phyloP scores from a whole-genome alignment of 53 echinoderm and acorn worm species.

The Luidia sarsii region DNA sequence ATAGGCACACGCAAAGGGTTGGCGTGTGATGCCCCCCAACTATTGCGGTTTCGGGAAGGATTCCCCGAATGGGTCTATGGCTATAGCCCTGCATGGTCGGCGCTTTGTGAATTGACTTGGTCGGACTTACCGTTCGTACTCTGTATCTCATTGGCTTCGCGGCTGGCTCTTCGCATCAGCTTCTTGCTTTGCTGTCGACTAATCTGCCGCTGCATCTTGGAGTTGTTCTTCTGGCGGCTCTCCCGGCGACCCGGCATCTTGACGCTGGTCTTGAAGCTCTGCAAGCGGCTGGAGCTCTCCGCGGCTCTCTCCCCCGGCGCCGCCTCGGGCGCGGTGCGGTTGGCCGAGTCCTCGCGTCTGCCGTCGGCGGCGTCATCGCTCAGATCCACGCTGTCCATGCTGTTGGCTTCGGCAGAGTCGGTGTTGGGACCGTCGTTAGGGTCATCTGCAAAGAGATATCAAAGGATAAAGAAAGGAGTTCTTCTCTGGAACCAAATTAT shows the following conservation, averaged over 20 bases:
- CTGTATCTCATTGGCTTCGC: conserved; percentile 2
- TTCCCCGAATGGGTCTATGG: no score
- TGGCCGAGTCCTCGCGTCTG: no score
- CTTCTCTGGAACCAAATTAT: no score
- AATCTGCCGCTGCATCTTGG: not conserved
- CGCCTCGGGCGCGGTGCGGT: not conserved
- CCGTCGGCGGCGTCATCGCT: not conserved
- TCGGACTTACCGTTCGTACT: conserved; percentile 4
- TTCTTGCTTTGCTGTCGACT: conserved; percentile 12
- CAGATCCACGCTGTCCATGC: conserved; percentile 9
- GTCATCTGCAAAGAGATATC: no score
- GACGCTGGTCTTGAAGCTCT: not conserved
- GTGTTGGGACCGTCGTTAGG: no score
- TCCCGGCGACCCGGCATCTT: not conserved
- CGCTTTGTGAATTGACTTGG: no score
- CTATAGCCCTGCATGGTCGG: no score
- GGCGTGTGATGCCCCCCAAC: no score
- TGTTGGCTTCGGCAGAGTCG: not conserved
- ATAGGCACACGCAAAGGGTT: no score
- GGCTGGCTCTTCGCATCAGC: conserved; percentile 9
- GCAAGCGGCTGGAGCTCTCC: not conserved
- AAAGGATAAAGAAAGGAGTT: no score
- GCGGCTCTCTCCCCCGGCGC: not conserved
- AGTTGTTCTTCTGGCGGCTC: not conserved
- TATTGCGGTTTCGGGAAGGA: no score